These are phyloP conservation scores for Epinephelus awoara DNA, from an alignment of 2,797 vertebrate genomes.

Conservation along the genomic window DNA sequence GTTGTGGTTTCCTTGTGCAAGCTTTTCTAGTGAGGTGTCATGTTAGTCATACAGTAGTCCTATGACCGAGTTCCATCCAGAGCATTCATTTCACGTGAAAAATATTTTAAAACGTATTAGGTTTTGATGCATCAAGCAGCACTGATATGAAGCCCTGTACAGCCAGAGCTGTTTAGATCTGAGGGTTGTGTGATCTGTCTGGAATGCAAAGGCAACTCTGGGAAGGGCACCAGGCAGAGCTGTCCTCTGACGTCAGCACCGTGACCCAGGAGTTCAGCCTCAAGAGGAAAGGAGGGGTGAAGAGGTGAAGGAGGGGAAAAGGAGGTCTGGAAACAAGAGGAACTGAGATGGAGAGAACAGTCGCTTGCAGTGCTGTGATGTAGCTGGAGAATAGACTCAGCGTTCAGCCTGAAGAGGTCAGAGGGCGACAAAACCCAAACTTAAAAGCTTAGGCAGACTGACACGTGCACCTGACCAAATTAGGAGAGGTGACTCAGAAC, in stretches of 20 bases:
- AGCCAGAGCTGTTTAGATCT: conserved; percentile 14
- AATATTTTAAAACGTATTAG: not conserved
- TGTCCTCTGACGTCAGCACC: conserved; percentile 55
- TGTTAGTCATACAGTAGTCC: not conserved
- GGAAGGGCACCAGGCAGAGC: conserved; percentile 19
- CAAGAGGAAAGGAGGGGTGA: not conserved
- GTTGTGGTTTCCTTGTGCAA: not conserved
- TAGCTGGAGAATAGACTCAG: not conserved
- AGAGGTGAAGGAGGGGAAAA: not conserved
- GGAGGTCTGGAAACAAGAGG: conserved; percentile 4
- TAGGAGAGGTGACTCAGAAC: conserved; percentile 22
- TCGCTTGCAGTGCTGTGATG: not conserved
- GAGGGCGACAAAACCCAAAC: conserved; percentile 13
- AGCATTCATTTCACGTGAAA: not conserved
- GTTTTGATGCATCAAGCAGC: not conserved
- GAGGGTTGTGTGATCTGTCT: conserved; percentile 33
- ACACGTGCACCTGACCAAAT: conserved; percentile 37
- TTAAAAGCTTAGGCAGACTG: not conserved
- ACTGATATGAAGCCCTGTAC: not conserved
- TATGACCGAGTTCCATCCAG: not conserved
- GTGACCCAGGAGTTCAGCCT: conserved; percentile 37
- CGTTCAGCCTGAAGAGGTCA: conserved; percentile 18
- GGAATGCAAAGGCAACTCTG: conserved; percentile 53
- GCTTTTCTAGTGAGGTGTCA: conserved; percentile 2
- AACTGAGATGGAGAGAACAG: not conserved